phyloP scores from a whole-genome alignment of 1,140 invertebrate species.

The Dendroctonus ponderosae region DNA sequence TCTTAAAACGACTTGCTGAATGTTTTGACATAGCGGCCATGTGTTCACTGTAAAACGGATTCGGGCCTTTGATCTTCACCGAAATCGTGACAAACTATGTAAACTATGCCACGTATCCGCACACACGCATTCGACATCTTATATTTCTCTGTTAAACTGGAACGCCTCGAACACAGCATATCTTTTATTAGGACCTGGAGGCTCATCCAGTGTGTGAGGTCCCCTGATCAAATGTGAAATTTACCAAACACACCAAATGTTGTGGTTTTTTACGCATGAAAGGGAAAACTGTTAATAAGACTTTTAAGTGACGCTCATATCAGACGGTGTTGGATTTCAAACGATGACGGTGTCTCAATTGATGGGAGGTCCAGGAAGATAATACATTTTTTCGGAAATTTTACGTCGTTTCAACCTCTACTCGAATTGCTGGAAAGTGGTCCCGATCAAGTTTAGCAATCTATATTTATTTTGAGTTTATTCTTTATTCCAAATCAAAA shows the following conservation, averaged over 20 bases:
- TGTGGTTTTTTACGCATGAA: conserved; percentile 27
- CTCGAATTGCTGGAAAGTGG: too few relatives aligned
- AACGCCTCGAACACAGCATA: conserved; percentile 4
- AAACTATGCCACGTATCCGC: conserved; percentile 35
- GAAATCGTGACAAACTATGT: conserved; percentile 38
- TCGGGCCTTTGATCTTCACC: conserved; percentile 36
- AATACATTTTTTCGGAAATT: too few relatives aligned
- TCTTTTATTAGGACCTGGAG: conserved; percentile 22
- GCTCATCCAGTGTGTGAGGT: conserved; percentile 21
- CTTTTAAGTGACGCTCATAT: conserved; percentile 11
- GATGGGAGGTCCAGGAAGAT: too few relatives aligned
- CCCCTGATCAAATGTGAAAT: conserved; percentile 28
- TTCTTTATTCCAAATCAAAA: too few relatives aligned
- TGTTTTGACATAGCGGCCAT: conserved; percentile 40
- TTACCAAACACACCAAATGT: conserved; percentile 34
- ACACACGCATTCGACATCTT: conserved; percentile 32
- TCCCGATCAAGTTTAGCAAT: too few relatives aligned
- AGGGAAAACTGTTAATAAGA: conserved; percentile 19
- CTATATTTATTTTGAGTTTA: too few relatives aligned
- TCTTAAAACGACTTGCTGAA: conserved; percentile 28
- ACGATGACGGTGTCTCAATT: not conserved
- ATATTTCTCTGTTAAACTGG: conserved; percentile 34
- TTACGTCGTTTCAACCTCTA: too few relatives aligned
- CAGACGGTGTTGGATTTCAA: conserved; percentile 9
- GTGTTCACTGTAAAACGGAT: conserved; percentile 36